Evolutionary conservation across 2,888 invertebrate species (phyloP).

Genomic region (Steinernema scapterisci): DNA sequence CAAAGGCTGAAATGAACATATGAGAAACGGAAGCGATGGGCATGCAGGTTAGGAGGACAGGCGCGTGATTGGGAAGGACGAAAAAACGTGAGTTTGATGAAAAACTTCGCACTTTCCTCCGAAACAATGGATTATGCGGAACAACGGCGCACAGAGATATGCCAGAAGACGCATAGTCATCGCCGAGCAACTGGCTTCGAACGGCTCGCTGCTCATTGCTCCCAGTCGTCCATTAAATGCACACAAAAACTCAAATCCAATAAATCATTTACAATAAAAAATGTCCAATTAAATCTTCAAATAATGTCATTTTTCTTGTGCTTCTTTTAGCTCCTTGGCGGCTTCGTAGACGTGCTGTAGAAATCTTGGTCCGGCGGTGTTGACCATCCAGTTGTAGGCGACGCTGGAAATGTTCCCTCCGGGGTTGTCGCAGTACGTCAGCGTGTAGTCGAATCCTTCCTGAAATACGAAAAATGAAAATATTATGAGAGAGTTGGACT

Average conservation of each 20-base stretch:
- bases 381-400: conserved; percentile 71
- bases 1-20: too few species aligned
- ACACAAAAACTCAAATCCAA: background rate
- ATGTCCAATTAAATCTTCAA: too few species aligned
- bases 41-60: too few species aligned
- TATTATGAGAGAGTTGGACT: background rate
- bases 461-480: background rate
- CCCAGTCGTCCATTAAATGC: background rate
- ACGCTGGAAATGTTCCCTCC: conserved; percentile 70
- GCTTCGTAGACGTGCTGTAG: conserved; percentile 43
- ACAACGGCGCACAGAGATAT: too few species aligned
- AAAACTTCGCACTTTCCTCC: too few species aligned
- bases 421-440: conserved; percentile 72
- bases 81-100: too few species aligned
- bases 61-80: too few species aligned
- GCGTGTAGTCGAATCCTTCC: conserved; percentile 68
- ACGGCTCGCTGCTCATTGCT: background rate
- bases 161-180: background rate
- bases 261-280: background rate
- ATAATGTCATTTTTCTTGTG: too few species aligned
- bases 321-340: background rate
- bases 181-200: background rate
- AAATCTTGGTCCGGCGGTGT: conserved; percentile 67
- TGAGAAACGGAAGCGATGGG: too few species aligned
- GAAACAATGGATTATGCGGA: too few species aligned